These are phyloP conservation scores for Omphaloscelis lunosa DNA, from an alignment of 2,888 invertebrate genomes.

Conservation along the genomic window DNA sequence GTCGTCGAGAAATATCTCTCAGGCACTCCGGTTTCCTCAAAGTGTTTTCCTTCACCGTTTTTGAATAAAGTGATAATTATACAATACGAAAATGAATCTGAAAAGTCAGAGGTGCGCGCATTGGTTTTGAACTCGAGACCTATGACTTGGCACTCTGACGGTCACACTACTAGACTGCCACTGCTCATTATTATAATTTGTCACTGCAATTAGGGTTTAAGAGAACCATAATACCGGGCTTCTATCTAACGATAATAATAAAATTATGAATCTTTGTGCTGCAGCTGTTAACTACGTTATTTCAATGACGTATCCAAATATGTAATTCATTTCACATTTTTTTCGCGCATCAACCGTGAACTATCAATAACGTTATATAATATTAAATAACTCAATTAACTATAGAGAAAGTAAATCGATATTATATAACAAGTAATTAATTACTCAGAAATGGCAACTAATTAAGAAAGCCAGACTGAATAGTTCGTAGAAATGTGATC, in stretches of 20 bases:
- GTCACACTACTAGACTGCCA: too few species aligned
- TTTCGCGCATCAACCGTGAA: neutral
- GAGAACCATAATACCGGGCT: neutral
- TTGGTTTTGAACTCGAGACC: too few species aligned
- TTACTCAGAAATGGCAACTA: slow-evolving; percentile 4
- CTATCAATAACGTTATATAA: slow-evolving; percentile 27
- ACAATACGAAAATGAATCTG: too few species aligned
- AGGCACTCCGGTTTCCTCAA: too few species aligned
- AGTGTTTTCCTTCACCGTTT: too few species aligned
- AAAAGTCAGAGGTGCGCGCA: too few species aligned
- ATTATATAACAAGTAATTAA: slow-evolving; percentile 28
- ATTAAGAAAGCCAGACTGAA: slow-evolving; percentile 14
- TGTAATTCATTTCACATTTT: slow-evolving; percentile 4
- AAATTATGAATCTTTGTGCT: neutral
- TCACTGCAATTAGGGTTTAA: neutral
- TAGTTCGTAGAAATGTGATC: neutral
- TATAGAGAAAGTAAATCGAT: slow-evolving; percentile 32
- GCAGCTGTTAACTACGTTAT: neutral
- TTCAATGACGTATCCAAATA: neutral
- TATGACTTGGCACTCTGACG: too few species aligned
- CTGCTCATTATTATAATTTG: too few species aligned
- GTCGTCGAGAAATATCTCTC: too few species aligned
- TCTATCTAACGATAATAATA: neutral
- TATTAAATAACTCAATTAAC: slow-evolving; percentile 30
- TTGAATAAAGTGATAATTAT: too few species aligned